These are phyloP conservation scores for Corvus moneduloides DNA, from an alignment of 2,113 vertebrate species.

Conservation along the genomic window DNA sequence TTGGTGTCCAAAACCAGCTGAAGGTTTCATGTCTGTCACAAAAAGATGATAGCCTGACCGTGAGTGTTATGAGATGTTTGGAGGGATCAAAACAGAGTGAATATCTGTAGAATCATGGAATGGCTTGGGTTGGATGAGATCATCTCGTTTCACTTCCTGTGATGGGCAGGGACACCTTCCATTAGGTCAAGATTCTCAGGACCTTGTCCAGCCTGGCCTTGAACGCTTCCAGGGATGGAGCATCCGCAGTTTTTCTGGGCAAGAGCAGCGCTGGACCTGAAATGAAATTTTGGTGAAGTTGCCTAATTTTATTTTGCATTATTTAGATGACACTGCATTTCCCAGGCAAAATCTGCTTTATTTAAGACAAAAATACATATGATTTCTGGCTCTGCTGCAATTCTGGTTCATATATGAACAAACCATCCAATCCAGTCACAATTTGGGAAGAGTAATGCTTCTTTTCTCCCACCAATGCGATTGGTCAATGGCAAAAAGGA, in stretches of 20 bases:
- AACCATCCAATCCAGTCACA: neutral
- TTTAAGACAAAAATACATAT: neutral
- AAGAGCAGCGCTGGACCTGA: neutral
- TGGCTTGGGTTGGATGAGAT: neutral
- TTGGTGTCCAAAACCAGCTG: neutral
- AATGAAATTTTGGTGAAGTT: neutral
- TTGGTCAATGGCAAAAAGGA: neutral
- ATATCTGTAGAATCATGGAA: accelerated
- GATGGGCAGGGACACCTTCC: neutral
- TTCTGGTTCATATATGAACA: neutral
- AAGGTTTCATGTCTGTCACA: neutral
- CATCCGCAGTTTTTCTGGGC: neutral
- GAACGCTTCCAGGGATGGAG: neutral
- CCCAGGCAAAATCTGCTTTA: neutral
- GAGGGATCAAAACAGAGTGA: neutral
- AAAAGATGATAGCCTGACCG: accelerated
- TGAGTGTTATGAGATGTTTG: accelerated
- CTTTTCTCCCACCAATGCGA: neutral
- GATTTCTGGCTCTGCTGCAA: neutral
- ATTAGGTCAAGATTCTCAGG: too few relatives aligned
- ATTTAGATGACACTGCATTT: neutral
- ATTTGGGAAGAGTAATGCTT: neutral
- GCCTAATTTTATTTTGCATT: neutral
- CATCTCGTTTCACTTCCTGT: neutral
- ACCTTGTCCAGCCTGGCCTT: neutral